phyloP scores from a whole-genome alignment of 2,888 invertebrate species.

The Dynastes maya region DNA sequence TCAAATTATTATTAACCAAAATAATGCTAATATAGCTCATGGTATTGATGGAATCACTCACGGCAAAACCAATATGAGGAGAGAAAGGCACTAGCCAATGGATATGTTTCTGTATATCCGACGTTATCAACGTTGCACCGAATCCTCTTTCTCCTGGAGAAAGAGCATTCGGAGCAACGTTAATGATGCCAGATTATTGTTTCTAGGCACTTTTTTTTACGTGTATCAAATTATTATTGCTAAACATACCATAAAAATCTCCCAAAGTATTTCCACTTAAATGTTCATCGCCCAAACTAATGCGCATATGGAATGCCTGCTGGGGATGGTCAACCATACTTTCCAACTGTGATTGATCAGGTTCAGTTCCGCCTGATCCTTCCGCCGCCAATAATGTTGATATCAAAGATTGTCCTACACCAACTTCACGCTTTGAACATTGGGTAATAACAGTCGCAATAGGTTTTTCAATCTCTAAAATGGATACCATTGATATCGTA shows the following conservation, averaged over 20 bases:
- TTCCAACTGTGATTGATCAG: conserved; percentile 64
- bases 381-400: conserved; percentile 62
- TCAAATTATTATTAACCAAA: too few relatives aligned
- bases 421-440: conserved; percentile 59
- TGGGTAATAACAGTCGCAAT: conserved; percentile 57
- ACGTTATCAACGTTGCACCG: too few relatives aligned
- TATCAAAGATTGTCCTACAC: conserved; percentile 59
- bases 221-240: too few relatives aligned
- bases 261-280: conserved; percentile 62
- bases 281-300: conserved; percentile 66
- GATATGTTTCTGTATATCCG: too few relatives aligned
- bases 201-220: too few relatives aligned
- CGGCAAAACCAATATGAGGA: too few relatives aligned
- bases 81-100: too few relatives aligned
- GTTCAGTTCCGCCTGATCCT: conserved; percentile 63
- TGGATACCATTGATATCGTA: not conserved
- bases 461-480: conserved; percentile 49
- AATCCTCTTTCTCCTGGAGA: too few relatives aligned
- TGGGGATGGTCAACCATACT: conserved; percentile 60
- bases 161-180: too few relatives aligned
- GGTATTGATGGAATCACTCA: too few relatives aligned
- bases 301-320: conserved; percentile 67
- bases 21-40: too few relatives aligned
- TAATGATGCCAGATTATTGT: too few relatives aligned
- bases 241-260: conserved; percentile 65